Conservation (phyloP, 2,113 vertebrate species). For the Gasterosteus nipponicus region DNA sequence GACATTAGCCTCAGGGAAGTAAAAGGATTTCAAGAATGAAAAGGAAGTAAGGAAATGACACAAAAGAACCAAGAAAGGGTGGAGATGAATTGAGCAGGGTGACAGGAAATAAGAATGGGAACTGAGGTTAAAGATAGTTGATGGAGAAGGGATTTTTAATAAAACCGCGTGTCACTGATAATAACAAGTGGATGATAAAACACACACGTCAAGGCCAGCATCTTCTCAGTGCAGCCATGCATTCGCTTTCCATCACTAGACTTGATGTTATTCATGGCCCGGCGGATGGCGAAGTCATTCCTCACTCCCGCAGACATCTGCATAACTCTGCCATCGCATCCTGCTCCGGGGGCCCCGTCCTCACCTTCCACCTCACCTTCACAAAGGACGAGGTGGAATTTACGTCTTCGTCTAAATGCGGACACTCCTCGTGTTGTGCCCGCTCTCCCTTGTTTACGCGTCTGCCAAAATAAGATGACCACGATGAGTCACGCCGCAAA, state of each 20-base stretch:
- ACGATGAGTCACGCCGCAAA: conserved; percentile 21
- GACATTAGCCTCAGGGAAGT: conserved; percentile 50
- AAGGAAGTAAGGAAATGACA: conserved; percentile 9
- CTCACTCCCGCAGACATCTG: conserved; percentile 39
- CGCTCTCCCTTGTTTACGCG: neutral
- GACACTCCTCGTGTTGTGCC: neutral
- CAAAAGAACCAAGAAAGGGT: neutral
- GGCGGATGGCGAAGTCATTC: conserved; percentile 26
- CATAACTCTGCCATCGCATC: conserved; percentile 25
- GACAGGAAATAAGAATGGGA: conserved; percentile 16
- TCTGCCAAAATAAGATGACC: neutral
- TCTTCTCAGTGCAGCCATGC: conserved; percentile 17
- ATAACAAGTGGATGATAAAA: conserved; percentile 30
- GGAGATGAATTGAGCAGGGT: neutral
- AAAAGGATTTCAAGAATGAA: conserved; percentile 35
- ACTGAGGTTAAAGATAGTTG: conserved; percentile 18
- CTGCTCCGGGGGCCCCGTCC: neutral
- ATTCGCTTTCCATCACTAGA: conserved; percentile 28
- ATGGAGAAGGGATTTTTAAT: conserved; percentile 21
- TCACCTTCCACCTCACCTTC: conserved; percentile 32
- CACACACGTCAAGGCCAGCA: conserved; percentile 29
- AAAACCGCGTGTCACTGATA: conserved; percentile 16
- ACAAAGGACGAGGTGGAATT: conserved; percentile 9
- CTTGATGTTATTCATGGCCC: conserved; percentile 42
- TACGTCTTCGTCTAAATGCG: conserved; percentile 14